Conservation (phyloP, 2,113 vertebrate genomes). For the Hassar affinis region DNA sequence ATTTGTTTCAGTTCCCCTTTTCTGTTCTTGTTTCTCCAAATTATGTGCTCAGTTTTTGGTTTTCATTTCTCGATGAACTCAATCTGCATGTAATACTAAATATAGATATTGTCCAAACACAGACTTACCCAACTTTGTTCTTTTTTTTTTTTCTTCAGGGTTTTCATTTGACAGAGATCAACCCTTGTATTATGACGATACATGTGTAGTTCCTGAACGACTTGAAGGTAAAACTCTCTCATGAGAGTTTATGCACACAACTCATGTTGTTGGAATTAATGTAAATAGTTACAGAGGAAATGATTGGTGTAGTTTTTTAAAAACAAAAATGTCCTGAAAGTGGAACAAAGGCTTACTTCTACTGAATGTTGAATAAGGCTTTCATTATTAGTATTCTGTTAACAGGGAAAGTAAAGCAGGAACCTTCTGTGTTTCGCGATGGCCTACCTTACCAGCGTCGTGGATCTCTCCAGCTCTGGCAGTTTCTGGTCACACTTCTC, state of each 20-base stretch:
- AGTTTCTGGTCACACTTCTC: slow-evolving; percentile 92
- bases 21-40: neutral
- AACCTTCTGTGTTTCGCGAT: slow-evolving; percentile 85
- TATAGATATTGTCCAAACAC: neutral
- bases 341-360: neutral
- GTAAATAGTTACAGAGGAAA: neutral
- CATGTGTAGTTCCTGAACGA: slow-evolving; percentile 90
- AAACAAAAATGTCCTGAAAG: too few relatives aligned
- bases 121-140: neutral
- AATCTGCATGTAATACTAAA: neutral
- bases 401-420: slow-evolving; percentile 91
- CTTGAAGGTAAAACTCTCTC: slow-evolving; percentile 80
- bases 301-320: neutral
- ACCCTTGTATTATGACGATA: slow-evolving; percentile 89
- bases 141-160: slow-evolving; percentile 64
- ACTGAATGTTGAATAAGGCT: slow-evolving; percentile 47
- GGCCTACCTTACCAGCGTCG: slow-evolving; percentile 92
- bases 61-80: neutral
- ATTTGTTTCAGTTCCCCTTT: neutral
- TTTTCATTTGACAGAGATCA: slow-evolving; percentile 89
- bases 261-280: neutral
- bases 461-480: slow-evolving; percentile 95
- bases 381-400: slow-evolving; percentile 14
- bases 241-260: neutral
- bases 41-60: neutral